Percentiles rank a stretch among this genome's conserved stretches.
phyloP scores from a whole-genome alignment of 2,888 invertebrate species.

The Orchestes rusci region DNA sequence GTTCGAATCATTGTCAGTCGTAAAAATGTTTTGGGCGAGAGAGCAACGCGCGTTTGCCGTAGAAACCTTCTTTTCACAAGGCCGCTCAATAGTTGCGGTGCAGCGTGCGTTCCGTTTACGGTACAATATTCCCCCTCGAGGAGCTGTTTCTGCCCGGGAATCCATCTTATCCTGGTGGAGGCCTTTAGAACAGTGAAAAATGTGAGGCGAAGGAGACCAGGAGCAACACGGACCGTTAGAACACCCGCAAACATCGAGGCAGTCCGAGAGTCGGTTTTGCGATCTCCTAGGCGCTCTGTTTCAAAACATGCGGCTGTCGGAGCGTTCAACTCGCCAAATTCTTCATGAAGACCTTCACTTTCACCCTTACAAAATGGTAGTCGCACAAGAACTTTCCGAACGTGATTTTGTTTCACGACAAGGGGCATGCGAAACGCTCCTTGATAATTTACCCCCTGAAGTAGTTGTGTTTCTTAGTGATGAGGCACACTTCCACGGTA shows the following conservation, averaged over 20 bases:
- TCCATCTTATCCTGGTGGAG: slow-evolving; percentile 30
- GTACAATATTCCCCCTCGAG: slow-evolving; percentile 25
- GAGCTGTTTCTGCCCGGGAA: slow-evolving; percentile 29
- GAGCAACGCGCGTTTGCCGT: slow-evolving; percentile 15
- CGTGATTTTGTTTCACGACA: slow-evolving; percentile 24
- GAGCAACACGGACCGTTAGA: background rate
- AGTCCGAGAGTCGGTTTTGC: slow-evolving; percentile 28
- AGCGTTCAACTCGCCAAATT: slow-evolving; percentile 31
- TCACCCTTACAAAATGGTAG: slow-evolving; percentile 33
- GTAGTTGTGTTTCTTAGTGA: slow-evolving; percentile 5
- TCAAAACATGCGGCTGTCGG: slow-evolving; percentile 30
- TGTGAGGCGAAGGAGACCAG: slow-evolving; percentile 19
- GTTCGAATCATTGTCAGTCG: background rate
- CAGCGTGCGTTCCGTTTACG: slow-evolving; percentile 27
- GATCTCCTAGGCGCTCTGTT: slow-evolving; percentile 27
- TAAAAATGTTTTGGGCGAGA: too few relatives aligned
- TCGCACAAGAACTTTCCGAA: slow-evolving; percentile 31
- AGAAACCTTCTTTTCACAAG: slow-evolving; percentile 2
- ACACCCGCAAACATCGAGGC: slow-evolving; percentile 29
- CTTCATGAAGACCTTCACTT: slow-evolving; percentile 30
- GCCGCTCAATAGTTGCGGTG: slow-evolving; percentile 21
- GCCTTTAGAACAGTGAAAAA: slow-evolving; percentile 26
- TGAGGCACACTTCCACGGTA: slow-evolving; percentile 8
- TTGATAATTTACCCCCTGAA: background rate
- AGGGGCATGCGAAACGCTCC: background rate